Percentiles rank a stretch among this genome's conserved stretches.
Evolutionary conservation across 1,140 invertebrate species (phyloP).

Genomic region (Drosophila kikkawai): DNA sequence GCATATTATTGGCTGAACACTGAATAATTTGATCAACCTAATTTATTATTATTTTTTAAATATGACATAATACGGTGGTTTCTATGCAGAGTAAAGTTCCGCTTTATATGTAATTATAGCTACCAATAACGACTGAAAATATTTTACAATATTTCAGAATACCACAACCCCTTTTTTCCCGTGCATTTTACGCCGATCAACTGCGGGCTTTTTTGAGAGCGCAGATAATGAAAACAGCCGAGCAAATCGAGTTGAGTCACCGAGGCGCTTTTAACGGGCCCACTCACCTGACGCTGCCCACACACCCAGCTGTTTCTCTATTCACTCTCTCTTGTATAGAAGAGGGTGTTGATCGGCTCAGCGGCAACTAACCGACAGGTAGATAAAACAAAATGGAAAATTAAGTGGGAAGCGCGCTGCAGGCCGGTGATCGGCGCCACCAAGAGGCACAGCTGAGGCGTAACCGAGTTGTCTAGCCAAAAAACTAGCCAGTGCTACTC

Average conservation of each 20-base stretch:
- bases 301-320: conserved; percentile 4
- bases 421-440: conserved; percentile 56
- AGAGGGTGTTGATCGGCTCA: conserved; percentile 4
- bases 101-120: too few relatives aligned
- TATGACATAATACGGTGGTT: neutral
- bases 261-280: conserved; percentile 47
- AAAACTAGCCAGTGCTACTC: conserved; percentile 40
- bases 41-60: neutral
- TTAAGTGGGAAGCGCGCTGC: conserved; percentile 53
- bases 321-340: neutral
- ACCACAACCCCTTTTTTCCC: neutral
- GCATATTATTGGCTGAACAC: conserved; percentile 54
- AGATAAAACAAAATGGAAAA: conserved; percentile 38
- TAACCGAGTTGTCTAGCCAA: conserved; percentile 62
- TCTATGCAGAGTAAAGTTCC: neutral
- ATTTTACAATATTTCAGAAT: neutral
- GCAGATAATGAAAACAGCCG: conserved; percentile 18
- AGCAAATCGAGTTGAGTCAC: conserved; percentile 62
- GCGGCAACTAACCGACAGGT: conserved; percentile 1
- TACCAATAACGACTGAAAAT: too few relatives aligned
- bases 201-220: conserved; percentile 11
- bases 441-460: conserved; percentile 51
- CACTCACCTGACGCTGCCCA: conserved; percentile 57
- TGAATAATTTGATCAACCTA: neutral
- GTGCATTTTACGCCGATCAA: conserved; percentile 12